Conservation (phyloP, 2,797 vertebrate genomes). For the Microctenopoma steveboyesi region DNA sequence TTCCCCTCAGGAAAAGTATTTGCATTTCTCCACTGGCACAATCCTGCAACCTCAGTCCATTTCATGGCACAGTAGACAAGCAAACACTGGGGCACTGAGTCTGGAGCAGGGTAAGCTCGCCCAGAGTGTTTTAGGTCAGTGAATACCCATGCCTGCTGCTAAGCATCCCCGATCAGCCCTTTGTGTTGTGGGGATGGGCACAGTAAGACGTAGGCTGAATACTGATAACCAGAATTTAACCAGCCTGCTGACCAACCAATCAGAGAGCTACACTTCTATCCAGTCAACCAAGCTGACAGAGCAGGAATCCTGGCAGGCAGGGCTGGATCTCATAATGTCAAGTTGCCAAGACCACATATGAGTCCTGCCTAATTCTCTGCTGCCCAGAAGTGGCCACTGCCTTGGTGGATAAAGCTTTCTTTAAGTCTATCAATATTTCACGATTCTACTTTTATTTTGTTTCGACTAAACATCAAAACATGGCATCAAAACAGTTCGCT, state of each 20-base stretch:
- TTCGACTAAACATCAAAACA: no score
- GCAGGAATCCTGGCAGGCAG: slow-evolving; percentile 47
- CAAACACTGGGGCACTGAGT: slow-evolving; percentile 67
- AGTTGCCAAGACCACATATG: slow-evolving; percentile 47
- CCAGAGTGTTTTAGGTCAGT: slow-evolving; percentile 50
- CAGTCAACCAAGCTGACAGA: slow-evolving; percentile 49
- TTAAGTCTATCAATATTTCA: no score
- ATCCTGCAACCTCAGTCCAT: slow-evolving; percentile 63
- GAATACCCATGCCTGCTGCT: slow-evolving; percentile 66
- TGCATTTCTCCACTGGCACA: slow-evolving; percentile 58
- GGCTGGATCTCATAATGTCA: slow-evolving; percentile 28
- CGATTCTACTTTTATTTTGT: no score
- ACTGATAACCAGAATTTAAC: slow-evolving; percentile 59
- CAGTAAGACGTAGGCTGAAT: slow-evolving; percentile 66
- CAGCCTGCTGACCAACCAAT: slow-evolving; percentile 31
- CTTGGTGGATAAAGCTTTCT: slow-evolving; percentile 46
- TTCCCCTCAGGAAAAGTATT: slow-evolving; percentile 44
- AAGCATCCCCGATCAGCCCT: slow-evolving; percentile 71
- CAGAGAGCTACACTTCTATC: slow-evolving; percentile 49
- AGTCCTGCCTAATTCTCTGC: slow-evolving; percentile 47
- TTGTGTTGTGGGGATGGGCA: slow-evolving; percentile 61
- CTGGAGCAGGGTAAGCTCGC: slow-evolving; percentile 49
- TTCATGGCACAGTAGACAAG: slow-evolving; percentile 72
- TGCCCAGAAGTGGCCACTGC: slow-evolving; percentile 41
- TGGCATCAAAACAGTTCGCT: no score